A percentile compares a stretch with the other conserved stretches of the same genome.
Evolutionary conservation across 2,888 invertebrate genomes (phyloP).

Genomic region (Nemotelus pantherinus): DNA sequence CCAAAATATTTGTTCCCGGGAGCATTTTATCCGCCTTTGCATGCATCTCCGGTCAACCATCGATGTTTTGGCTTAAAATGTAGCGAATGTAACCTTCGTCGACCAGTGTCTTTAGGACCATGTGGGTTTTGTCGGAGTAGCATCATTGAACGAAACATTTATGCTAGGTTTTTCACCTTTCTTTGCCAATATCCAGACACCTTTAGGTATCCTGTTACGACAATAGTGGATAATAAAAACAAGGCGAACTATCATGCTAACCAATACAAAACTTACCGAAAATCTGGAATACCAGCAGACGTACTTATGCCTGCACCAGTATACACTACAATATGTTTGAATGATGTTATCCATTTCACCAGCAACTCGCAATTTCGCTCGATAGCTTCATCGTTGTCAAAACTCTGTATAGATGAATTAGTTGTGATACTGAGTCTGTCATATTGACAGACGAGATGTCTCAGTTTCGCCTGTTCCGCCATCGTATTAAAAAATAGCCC

Average conservation of each 20-base stretch:
- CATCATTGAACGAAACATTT: constrained; percentile 88
- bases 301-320: constrained; percentile 97
- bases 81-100: constrained; percentile 80
- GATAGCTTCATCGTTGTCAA: constrained; percentile 79
- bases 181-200: constrained; percentile 94
- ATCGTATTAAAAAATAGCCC: too few species aligned
- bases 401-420: constrained; percentile 69
- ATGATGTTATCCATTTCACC: constrained; percentile 76
- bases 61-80: constrained; percentile 96
- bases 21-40: constrained; percentile 71
- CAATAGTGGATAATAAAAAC: not conserved
- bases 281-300: constrained; percentile 90
- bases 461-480: too few species aligned
- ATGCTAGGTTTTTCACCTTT: constrained; percentile 86
- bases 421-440: too few species aligned
- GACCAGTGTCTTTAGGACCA: constrained; percentile 86
- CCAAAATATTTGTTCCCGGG: constrained; percentile 90
- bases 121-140: constrained; percentile 92
- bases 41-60: constrained; percentile 79
- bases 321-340: constrained; percentile 90
- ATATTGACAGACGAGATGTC: too few species aligned
- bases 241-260: too few species aligned
- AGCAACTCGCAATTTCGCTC: constrained; percentile 77
- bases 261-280: constrained; percentile 69
- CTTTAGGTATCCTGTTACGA: constrained; percentile 61